Conservation (phyloP, 2,888 invertebrate species). For the Zonitis immaculata region DNA sequence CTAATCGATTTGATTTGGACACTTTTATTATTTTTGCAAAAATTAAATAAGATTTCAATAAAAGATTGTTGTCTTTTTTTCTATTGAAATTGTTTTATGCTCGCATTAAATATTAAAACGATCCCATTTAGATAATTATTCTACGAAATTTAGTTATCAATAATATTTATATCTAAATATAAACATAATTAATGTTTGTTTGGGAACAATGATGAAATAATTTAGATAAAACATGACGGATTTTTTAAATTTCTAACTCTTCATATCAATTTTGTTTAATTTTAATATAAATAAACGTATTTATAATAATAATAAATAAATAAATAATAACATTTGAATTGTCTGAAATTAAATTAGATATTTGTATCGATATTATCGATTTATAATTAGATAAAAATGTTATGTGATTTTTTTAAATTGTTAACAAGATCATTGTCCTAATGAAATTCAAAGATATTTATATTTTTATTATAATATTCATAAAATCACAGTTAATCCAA, state of each 20-base stretch:
- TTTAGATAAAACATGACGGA: neutral
- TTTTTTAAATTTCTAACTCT: neutral
- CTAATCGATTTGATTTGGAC: neutral
- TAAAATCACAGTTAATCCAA: constrained; percentile 19
- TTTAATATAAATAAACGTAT: neutral
- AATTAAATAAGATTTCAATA: too few relatives aligned
- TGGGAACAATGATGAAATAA: neutral
- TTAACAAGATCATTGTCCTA: neutral
- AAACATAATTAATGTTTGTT: neutral
- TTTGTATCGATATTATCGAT: neutral
- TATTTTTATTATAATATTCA: constrained; percentile 14
- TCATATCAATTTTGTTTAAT: neutral
- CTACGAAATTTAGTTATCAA: neutral
- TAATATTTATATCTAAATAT: neutral
- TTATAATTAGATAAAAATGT: neutral
- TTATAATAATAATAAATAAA: neutral
- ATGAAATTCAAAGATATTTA: neutral
- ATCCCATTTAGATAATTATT: too few relatives aligned
- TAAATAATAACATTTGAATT: neutral
- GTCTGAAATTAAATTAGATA: neutral
- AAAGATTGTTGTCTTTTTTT: too few relatives aligned
- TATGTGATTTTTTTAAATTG: neutral
- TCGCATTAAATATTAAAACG: too few relatives aligned
- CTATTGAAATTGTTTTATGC: too few relatives aligned
- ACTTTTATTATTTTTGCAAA: too few relatives aligned